These are phyloP conservation scores for Phrynocephalus versicolor DNA, from an alignment of 2,113 vertebrate genomes.

Conservation along the genomic window DNA sequence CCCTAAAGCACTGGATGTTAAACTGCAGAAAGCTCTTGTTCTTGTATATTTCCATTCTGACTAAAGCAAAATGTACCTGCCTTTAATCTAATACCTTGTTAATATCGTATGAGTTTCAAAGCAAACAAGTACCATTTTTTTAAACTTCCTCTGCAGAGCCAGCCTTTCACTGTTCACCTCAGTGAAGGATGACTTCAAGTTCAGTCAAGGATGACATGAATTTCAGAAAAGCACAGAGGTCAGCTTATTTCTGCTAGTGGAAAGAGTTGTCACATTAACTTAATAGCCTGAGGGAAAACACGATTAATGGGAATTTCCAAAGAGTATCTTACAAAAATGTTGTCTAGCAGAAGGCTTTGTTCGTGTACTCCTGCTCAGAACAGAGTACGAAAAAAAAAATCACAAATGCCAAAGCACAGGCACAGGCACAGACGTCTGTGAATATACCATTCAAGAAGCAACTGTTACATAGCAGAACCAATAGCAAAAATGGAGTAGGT, in stretches of 20 bases:
- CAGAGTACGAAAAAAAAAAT: background rate
- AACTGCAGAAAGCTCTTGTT: background rate
- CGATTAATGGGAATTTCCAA: background rate
- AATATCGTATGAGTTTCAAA: background rate
- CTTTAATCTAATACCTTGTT: slow-evolving; percentile 20
- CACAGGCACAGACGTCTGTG: background rate
- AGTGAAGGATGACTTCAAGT: background rate
- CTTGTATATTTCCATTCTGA: background rate
- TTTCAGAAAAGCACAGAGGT: background rate
- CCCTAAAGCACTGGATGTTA: background rate
- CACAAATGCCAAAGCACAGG: background rate
- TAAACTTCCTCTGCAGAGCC: background rate
- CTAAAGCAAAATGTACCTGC: slow-evolving; percentile 19
- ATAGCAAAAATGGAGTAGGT: background rate
- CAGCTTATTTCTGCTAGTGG: background rate
- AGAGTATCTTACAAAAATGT: background rate
- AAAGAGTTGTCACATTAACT: background rate
- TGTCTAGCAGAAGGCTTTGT: background rate
- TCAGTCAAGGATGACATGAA: accelerated
- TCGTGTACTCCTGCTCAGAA: background rate
- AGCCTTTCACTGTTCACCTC: background rate
- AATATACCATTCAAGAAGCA: background rate
- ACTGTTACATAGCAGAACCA: background rate
- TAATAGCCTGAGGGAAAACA: background rate
- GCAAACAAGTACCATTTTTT: accelerated